Evolutionary conservation across 2,797 vertebrate genomes (phyloP), one percentile per base, ranked within the genome.

Genomic region (Malacoctenus gilli): DNA sequence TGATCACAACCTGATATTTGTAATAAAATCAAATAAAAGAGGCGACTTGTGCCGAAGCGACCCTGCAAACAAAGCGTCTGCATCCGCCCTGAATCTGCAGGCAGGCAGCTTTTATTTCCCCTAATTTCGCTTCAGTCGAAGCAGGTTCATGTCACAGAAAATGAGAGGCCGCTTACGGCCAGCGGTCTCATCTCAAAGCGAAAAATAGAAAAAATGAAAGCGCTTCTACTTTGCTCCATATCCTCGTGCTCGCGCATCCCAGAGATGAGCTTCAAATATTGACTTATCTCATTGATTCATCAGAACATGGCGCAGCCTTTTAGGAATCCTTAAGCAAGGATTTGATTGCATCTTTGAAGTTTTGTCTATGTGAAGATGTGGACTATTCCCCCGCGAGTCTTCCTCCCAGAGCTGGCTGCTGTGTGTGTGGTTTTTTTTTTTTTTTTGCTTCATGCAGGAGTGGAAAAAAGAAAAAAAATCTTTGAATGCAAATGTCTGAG

Each of bases 231-330:
- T 43, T 50, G 7, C 42, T 67, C 25, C 52, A 11, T 52, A 60
- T 61, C 34, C 53, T 39, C 25, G 19, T 7, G 54, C 51, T n/a
- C n/a, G 62, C 47, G 51, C 30, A 38, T 59, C 34, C 21, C 37
- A 62, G 38, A 63, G 52, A 71, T 15, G 53, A 50, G 47, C 62
- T 78, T 74, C 64, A 79, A 80, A 73, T 85, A 86, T 82, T 75
- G 75, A 85, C 75, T 76, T 43, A 50, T 51, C 49, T 74, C 72
- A 79, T 58, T 79, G 75, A 82, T 83, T 78, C 51, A 83, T 80
- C 82, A 62, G 55, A 54, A 83, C 59, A 63, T 55, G 59, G 63
- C 23, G 55, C 61, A 61, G 68, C 68, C 76, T 75, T 84, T 83
- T 68, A 85, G 59, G 70, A 83, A 63, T 83, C 52, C 80, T 76